These are phyloP conservation scores for Budorcas taxicolor DNA, from an alignment of 2,113 vertebrate species.

Conservation along the genomic window DNA sequence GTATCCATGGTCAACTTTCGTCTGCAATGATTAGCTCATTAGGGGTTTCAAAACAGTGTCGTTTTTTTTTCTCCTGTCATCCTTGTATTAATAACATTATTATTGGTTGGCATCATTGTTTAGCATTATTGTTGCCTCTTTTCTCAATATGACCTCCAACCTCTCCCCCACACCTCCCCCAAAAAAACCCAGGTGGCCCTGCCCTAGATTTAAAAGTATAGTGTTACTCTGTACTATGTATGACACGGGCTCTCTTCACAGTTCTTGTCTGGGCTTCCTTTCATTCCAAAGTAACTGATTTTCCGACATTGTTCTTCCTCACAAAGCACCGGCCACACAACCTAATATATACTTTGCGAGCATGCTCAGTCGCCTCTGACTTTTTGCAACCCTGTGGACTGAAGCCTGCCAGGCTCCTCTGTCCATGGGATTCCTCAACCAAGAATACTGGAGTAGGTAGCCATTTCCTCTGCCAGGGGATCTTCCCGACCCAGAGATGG, in stretches of 20 bases:
- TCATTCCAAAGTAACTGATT: neutral
- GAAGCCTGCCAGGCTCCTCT: neutral
- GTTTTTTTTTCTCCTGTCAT: neutral
- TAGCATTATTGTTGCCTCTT: neutral
- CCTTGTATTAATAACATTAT: neutral
- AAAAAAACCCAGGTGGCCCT: neutral
- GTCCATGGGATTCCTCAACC: neutral
- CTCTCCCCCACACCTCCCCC: accelerated
- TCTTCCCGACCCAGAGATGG: neutral
- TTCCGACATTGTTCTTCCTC: neutral
- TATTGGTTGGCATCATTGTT: neutral
- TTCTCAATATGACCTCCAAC: neutral
- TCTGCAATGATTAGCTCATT: neutral
- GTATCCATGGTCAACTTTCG: neutral
- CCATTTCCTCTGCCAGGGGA: neutral
- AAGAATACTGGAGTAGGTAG: neutral
- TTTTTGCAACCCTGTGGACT: neutral
- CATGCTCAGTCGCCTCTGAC: neutral
- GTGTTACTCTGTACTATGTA: neutral
- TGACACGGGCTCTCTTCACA: neutral
- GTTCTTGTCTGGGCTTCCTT: neutral
- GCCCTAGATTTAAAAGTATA: neutral
- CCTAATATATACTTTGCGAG: neutral
- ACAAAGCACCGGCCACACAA: neutral
- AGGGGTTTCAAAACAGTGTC: neutral